A percentile compares a stretch with the other conserved stretches of the same genome.
Evolutionary conservation across 2,888 invertebrate genomes (phyloP).

Genomic region (Chorisops tibialis): DNA sequence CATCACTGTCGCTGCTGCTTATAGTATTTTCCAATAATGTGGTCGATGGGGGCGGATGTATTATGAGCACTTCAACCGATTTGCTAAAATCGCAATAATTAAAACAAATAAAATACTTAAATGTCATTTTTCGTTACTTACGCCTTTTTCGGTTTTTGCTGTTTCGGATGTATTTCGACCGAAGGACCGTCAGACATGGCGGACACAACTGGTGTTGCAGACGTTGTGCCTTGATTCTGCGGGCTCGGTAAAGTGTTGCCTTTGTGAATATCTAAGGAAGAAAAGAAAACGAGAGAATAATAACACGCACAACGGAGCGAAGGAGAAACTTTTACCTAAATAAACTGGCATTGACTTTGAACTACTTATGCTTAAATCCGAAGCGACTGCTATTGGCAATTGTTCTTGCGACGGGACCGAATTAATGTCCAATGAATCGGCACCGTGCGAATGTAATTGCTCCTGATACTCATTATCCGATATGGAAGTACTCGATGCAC

Average conservation of each 20-base stretch:
- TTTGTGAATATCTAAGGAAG: constrained; percentile 39
- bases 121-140: background rate
- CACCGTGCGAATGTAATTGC: background rate
- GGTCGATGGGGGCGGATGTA: constrained; percentile 6
- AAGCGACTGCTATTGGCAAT: background rate
- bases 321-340: background rate
- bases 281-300: too few relatives aligned
- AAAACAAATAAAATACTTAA: constrained; percentile 17
- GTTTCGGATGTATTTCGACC: constrained; percentile 48
- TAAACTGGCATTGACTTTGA: constrained; percentile 1
- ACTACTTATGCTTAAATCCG: background rate
- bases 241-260: constrained; percentile 36
- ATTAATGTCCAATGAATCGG: background rate
- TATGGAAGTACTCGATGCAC: constrained; percentile 33
- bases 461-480: constrained; percentile 2
- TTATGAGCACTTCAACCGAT: constrained; percentile 40
- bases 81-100: constrained; percentile 42
- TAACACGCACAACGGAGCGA: too few relatives aligned
- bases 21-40: too few relatives aligned
- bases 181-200: constrained; percentile 66
- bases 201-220: constrained; percentile 65
- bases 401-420: constrained; percentile 2
- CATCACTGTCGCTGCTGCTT: background rate
- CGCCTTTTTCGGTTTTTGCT: constrained; percentile 52
- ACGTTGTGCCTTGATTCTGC: constrained; percentile 31